Evolutionary conservation across 1,140 invertebrate genomes (phyloP), one percentile per base, ranked within the genome.

Genomic region (Drosophila ironensis): DNA sequence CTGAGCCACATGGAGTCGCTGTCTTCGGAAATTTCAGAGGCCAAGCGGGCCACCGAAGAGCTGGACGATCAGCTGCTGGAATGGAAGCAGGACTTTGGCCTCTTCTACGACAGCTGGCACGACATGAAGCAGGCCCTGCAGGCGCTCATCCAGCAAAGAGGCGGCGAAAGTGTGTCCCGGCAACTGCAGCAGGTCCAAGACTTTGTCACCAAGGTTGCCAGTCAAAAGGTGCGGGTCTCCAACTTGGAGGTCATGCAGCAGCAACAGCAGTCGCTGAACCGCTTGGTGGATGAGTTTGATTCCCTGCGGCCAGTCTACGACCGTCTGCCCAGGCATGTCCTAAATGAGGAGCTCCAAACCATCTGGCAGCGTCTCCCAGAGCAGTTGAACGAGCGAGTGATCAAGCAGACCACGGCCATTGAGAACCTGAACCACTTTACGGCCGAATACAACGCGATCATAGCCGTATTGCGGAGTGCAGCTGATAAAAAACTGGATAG

Each of bases 161-260:
- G 89, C 3, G 89, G 86, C 0, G 88, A 90, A n/a, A 35, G 46
- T 2, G 20, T 66, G 2, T 27, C 41, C 2, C 40, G 66, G 25
- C 77, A 77, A 5, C 2, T 88, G 3, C 42, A 69, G 19, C 38
- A 69, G 8, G 17, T 90, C 3, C 72, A 89, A 16, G 67, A 87
- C 7, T 90, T 92, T 38, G 88, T 91, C 6, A 45, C 61, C 2
- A 88, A 90, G 30, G 89, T 91, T 2, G 75, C 89, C 0, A 54
- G 70, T 2, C 90, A 91, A 38, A 91, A 93, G 54, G 92, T 92
- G 1, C 92, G 93, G 48, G 89, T 92, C 11, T 90, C 91, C 1
- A 78, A 91, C 9, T 76, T 76, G 28, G 82, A 90, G 2, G 60
- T 81, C 0, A 91, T 91, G 90, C 80, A 88, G 20, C 53, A 54